Conservation (phyloP, 2,888 invertebrate genomes). For the Ichneumoninae sp. region DNA sequence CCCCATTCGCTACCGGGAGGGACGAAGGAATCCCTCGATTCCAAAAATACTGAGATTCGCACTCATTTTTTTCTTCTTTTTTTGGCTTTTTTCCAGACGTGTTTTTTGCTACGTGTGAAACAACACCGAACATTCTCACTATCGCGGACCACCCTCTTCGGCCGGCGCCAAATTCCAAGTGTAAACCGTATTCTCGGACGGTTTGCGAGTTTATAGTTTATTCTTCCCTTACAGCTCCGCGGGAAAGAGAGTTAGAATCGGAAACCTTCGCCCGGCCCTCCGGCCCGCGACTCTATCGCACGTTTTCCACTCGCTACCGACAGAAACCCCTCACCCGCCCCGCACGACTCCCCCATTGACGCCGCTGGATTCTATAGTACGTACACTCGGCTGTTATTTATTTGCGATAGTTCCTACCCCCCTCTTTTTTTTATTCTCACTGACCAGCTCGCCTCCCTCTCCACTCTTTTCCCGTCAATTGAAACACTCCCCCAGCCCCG, state of each 20-base stretch:
- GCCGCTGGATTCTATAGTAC: slow-evolving; percentile 31
- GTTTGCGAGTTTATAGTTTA: slow-evolving; percentile 58
- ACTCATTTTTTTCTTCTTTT: neutral
- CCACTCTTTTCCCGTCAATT: slow-evolving; percentile 20
- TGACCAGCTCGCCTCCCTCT: slow-evolving; percentile 29
- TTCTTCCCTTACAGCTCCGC: slow-evolving; percentile 41
- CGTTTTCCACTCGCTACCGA: slow-evolving; percentile 38
- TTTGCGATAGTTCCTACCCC: slow-evolving; percentile 72
- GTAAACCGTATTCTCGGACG: slow-evolving; percentile 21
- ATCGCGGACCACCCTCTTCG: neutral
- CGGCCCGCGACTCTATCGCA: slow-evolving; percentile 1
- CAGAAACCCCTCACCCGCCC: slow-evolving; percentile 1
- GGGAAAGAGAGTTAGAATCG: neutral
- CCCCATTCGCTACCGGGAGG: neutral
- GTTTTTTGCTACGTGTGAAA: slow-evolving; percentile 9
- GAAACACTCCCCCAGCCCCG: slow-evolving; percentile 7
- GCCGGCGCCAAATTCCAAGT: slow-evolving; percentile 27
- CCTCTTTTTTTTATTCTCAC: slow-evolving; percentile 65
- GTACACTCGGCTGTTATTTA: slow-evolving; percentile 71
- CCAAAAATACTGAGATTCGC: neutral
- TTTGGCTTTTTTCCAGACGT: neutral
- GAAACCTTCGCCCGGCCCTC: neutral
- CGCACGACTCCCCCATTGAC: slow-evolving; percentile 23
- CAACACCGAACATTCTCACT: neutral
- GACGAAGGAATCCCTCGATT: neutral